A percentile compares a stretch with the other conserved stretches of the same genome.
phyloP scores from a whole-genome alignment of 2,888 invertebrate genomes.

The Caenorhabditis wallacei region DNA sequence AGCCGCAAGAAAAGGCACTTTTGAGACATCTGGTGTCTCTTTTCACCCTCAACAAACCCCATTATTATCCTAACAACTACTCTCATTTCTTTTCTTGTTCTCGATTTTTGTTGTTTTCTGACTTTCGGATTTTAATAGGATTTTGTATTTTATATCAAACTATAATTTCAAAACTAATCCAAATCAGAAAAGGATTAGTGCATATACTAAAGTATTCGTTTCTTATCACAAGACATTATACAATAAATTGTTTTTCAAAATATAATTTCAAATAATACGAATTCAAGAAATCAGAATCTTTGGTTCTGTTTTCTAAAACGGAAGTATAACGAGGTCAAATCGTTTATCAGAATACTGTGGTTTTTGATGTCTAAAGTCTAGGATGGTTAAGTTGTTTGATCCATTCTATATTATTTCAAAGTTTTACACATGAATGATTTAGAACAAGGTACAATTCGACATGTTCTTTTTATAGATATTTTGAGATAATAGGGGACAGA shows the following conservation, averaged over 20 bases:
- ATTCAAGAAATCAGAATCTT: background rate
- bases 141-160: background rate
- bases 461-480: background rate
- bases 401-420: background rate
- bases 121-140: background rate
- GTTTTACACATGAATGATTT: constrained; percentile 2
- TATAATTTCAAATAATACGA: background rate
- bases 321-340: too few species aligned
- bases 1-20: constrained; percentile 23
- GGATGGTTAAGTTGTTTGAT: background rate
- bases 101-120: background rate
- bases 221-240: background rate
- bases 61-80: constrained; percentile 24
- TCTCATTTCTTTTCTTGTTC: constrained; percentile 7
- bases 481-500: background rate
- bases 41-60: constrained; percentile 3
- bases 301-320: background rate
- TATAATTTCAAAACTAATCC: background rate
- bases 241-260: background rate
- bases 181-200: background rate
- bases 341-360: background rate
- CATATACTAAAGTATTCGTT: background rate
- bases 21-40: constrained; percentile 40
- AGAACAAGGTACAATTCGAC: background rate
- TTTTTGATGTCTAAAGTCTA: background rate